Percentiles rank a stretch among this genome's conserved stretches.
Conservation (phyloP, 2,888 invertebrate species). For the Drosophila helvetica region DNA sequence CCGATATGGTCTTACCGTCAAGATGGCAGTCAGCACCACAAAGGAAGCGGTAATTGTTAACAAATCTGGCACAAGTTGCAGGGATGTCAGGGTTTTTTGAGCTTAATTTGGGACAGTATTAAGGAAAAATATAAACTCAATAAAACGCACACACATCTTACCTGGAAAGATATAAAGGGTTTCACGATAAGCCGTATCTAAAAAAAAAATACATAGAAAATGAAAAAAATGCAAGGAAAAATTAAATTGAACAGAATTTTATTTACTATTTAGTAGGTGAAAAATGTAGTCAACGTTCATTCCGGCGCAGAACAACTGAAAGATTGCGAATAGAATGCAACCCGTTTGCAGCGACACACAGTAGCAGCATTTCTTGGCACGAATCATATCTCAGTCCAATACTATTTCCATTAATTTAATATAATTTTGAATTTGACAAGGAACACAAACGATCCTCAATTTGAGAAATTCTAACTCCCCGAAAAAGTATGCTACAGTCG, state of each 20-base stretch:
- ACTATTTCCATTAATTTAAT: not conserved
- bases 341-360: conserved; percentile 29
- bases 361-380: conserved; percentile 23
- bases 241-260: too few species aligned
- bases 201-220: not conserved
- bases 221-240: not conserved
- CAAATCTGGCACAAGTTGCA: conserved; percentile 18
- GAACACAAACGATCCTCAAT: conserved; percentile 1
- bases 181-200: not conserved
- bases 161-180: conserved; percentile 5
- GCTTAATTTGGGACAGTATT: not conserved
- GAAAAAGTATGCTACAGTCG: not conserved
- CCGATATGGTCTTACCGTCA: conserved; percentile 12
- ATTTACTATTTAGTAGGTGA: conserved; percentile 19
- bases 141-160: not conserved
- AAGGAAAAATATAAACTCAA: too few species aligned
- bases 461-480: not conserved
- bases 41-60: not conserved
- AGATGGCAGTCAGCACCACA: conserved; percentile 11
- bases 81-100: not conserved
- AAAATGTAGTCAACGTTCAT: conserved; percentile 25
- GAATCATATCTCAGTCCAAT: conserved; percentile 6
- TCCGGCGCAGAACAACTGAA: conserved; percentile 7
- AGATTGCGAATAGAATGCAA: conserved; percentile 22
- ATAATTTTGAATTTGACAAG: conserved; percentile 27